phyloP scores from a whole-genome alignment of 2,888 invertebrate species.

The Toxonevra muliebris region DNA sequence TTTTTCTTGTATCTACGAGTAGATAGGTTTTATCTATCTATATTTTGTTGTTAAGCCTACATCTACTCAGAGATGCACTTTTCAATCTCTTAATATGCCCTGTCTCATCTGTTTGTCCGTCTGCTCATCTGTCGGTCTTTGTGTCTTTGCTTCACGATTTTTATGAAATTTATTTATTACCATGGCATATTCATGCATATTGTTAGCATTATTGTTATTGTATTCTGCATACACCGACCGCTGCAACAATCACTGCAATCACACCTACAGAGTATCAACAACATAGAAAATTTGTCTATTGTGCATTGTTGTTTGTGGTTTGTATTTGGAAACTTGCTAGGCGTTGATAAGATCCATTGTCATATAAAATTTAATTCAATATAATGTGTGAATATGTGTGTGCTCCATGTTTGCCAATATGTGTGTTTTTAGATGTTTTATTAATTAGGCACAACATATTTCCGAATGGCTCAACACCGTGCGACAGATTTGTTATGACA shows the following conservation, averaged over 20 bases:
- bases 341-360: too few species aligned
- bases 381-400: background rate
- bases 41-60: too few species aligned
- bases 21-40: background rate
- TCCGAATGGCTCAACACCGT: too few species aligned
- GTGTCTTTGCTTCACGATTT: slow-evolving; percentile 1
- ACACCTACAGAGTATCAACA: too few species aligned
- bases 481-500: too few species aligned
- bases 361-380: background rate
- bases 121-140: slow-evolving; percentile 21
- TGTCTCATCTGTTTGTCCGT: slow-evolving; percentile 19
- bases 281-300: slow-evolving; percentile 37
- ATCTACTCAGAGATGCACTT: too few species aligned
- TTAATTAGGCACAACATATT: too few species aligned
- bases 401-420: background rate
- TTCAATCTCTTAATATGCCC: too few species aligned
- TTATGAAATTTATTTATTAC: slow-evolving; percentile 12
- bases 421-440: background rate
- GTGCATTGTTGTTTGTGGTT: slow-evolving; percentile 15
- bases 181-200: slow-evolving; percentile 23
- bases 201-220: slow-evolving; percentile 1
- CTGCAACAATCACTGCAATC: too few species aligned
- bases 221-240: too few species aligned
- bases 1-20: background rate
- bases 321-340: too few species aligned